Conservation (phyloP, 2,113 vertebrate genomes). For the Protobothrops mucrosquamatus region DNA sequence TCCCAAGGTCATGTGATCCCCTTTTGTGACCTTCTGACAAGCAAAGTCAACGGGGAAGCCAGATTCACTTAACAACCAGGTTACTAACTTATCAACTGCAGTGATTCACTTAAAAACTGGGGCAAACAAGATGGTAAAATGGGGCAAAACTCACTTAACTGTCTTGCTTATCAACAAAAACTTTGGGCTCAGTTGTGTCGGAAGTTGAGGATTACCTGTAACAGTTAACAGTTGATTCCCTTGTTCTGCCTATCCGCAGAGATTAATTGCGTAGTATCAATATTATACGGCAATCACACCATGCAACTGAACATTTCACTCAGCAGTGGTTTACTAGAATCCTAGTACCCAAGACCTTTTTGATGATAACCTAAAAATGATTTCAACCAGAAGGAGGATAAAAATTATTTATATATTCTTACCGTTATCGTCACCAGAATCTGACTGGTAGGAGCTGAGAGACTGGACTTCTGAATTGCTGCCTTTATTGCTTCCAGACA, state of each 20-base stretch:
- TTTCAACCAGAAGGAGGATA: not conserved
- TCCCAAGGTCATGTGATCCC: not conserved
- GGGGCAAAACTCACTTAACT: not conserved
- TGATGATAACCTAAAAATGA: not conserved
- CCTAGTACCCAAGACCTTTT: no score
- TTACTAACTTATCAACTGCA: not conserved
- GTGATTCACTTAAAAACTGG: not conserved
- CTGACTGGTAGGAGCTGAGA: constrained; percentile 94
- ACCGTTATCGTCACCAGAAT: constrained; percentile 97
- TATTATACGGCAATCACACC: not conserved
- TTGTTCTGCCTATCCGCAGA: not conserved
- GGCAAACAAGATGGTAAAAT: not conserved
- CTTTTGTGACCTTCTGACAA: not conserved
- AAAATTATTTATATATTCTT: constrained; percentile 58
- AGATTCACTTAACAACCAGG: not conserved
- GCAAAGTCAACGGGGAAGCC: not conserved
- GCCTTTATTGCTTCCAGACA: constrained; percentile 92
- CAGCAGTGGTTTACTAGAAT: not conserved
- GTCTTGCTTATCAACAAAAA: not conserved
- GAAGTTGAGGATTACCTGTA: not conserved
- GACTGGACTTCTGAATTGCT: constrained; percentile 95
- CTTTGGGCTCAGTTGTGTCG: not conserved
- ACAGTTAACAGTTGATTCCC: not conserved
- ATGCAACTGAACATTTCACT: not conserved
- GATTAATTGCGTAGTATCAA: not conserved